Evolutionary conservation across 1,140 invertebrate genomes (phyloP).

Genomic region (Grapholita molesta): DNA sequence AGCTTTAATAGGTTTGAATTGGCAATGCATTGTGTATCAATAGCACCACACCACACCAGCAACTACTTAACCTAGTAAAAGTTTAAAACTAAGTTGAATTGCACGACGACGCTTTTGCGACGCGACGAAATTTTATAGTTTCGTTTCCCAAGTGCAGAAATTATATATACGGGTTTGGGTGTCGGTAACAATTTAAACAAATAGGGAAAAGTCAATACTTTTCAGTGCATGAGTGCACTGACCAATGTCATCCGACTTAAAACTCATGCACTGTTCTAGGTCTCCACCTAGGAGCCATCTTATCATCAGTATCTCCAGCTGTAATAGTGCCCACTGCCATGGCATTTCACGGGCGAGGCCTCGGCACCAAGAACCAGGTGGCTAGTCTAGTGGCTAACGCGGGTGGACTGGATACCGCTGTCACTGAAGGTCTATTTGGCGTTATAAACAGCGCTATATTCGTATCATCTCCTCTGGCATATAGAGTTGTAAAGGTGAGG

Average conservation of each 20-base stretch:
- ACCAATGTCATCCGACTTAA: background rate
- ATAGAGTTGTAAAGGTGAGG: slow-evolving; percentile 66
- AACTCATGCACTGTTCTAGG: slow-evolving; percentile 34
- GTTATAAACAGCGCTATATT: slow-evolving; percentile 92
- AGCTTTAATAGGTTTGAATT: no score
- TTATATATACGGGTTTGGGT: no score
- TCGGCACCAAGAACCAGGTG: slow-evolving; percentile 94
- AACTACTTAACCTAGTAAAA: no score
- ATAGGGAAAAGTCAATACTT: no score
- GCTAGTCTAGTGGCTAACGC: slow-evolving; percentile 94
- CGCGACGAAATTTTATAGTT: no score
- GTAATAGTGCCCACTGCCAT: slow-evolving; percentile 95
- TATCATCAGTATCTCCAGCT: slow-evolving; percentile 95
- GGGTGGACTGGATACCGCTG: slow-evolving; percentile 89
- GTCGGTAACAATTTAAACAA: no score
- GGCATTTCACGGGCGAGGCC: slow-evolving; percentile 87
- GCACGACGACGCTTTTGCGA: no score
- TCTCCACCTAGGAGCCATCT: slow-evolving; percentile 89
- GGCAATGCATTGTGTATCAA: no score
- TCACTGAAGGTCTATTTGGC: slow-evolving; percentile 95
- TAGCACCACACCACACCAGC: no score
- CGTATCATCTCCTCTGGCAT: slow-evolving; percentile 81
- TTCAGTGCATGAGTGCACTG: no score
- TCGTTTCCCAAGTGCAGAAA: no score
- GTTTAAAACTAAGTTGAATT: no score